Evolutionary conservation across 2,797 vertebrate species (phyloP).

Genomic region (Anas acuta): DNA sequence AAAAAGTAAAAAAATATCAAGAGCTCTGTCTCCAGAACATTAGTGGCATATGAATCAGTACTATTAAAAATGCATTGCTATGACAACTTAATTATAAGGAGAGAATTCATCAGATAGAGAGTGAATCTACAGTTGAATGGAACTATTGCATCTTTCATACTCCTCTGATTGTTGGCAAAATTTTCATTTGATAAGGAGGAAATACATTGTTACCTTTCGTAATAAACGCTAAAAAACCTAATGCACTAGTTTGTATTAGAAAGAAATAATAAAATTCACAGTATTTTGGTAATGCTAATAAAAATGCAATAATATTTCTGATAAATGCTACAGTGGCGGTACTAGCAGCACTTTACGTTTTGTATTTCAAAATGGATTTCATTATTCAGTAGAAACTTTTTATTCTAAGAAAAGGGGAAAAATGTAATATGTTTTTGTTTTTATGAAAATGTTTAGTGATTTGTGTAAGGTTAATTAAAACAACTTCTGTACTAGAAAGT

Average conservation of each 20-base stretch:
- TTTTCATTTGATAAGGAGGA: neutral
- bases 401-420: neutral
- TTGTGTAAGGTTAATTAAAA: neutral
- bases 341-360: neutral
- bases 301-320: neutral
- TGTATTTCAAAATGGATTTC: slow-evolving; percentile 6
- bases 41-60: neutral
- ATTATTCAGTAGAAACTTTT: neutral
- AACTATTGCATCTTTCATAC: neutral
- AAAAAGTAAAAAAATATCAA: neutral
- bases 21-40: slow-evolving; percentile 1
- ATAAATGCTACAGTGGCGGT: slow-evolving; percentile 8
- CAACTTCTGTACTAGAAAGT: neutral
- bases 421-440: neutral
- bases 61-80: slow-evolving; percentile 42
- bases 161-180: slow-evolving; percentile 1
- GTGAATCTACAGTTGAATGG: neutral
- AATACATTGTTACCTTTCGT: neutral
- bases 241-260: neutral
- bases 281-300: neutral
- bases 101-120: slow-evolving; percentile 2
- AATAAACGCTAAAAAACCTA: neutral
- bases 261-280: neutral
- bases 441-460: neutral
- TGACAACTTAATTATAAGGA: slow-evolving; percentile 51